A percentile compares a stretch with the other conserved stretches of the same genome.
Conservation (phyloP, 2,797 vertebrate species). For the Premnoplex brunnescens region DNA sequence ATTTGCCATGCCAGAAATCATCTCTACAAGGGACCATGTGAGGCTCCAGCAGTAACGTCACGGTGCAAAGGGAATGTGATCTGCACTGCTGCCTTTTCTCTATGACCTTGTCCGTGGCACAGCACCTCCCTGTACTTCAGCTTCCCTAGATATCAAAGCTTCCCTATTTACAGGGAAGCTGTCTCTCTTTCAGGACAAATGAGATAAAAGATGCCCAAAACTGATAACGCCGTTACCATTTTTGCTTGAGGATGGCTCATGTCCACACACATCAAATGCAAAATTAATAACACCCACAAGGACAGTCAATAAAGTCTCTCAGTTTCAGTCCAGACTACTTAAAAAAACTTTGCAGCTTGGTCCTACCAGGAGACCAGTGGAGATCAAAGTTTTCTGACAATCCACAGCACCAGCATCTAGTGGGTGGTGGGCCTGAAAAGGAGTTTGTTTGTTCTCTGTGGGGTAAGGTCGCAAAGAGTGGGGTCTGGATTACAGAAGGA, state of each 20-base stretch:
- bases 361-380: background rate
- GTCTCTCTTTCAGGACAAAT: background rate
- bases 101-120: background rate
- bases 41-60: background rate
- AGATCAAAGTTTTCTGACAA: background rate
- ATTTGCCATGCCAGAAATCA: background rate
- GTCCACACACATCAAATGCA: background rate
- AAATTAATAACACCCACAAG: background rate
- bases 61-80: background rate
- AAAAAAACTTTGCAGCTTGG: background rate
- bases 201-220: background rate
- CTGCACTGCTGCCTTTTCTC: background rate
- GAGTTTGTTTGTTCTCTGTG: background rate
- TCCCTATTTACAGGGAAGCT: background rate
- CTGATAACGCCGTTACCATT: background rate
- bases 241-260: background rate
- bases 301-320: background rate
- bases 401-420: background rate
- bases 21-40: rapidly evolving
- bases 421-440: background rate
- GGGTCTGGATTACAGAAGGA: background rate
- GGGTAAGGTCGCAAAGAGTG: background rate
- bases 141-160: background rate
- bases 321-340: background rate
- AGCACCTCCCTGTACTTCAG: background rate